These are phyloP conservation scores for Tiliqua scincoides DNA, from an alignment of 2,113 vertebrate genomes.

Conservation along the genomic window DNA sequence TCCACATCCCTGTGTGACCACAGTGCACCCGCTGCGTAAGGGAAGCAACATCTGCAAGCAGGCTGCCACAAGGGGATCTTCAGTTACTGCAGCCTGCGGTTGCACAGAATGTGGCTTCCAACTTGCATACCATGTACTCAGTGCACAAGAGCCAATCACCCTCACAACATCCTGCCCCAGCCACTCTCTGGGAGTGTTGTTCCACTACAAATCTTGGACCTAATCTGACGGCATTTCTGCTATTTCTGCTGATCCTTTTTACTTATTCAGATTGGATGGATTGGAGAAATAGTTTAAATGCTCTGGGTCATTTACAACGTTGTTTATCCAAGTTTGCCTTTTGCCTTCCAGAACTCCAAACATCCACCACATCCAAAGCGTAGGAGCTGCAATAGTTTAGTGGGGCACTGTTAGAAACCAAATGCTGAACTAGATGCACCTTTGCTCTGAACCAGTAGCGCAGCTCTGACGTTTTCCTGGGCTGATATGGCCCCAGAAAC, in stretches of 20 bases:
- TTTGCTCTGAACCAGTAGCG: not conserved
- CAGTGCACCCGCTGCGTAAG: accelerated
- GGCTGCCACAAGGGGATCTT: not conserved
- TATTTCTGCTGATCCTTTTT: not conserved
- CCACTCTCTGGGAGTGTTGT: not conserved
- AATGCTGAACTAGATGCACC: not conserved
- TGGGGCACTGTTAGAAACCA: no score
- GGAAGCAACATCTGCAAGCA: not conserved
- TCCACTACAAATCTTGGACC: not conserved
- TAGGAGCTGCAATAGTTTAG: not conserved
- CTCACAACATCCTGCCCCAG: not conserved
- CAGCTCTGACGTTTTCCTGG: not conserved
- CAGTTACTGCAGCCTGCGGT: no score
- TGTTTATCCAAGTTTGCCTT: not conserved
- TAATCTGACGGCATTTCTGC: not conserved
- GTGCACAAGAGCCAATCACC: not conserved
- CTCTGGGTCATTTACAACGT: not conserved
- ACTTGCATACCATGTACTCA: accelerated
- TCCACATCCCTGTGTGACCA: not conserved
- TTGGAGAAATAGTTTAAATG: not conserved
- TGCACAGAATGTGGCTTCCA: not conserved
- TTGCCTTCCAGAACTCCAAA: not conserved
- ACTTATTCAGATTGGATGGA: not conserved
- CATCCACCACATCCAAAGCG: no score
- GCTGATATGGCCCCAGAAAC: constrained; percentile 14